Conservation (phyloP, 1,140 invertebrate genomes). For the Acromyrmex heyeri region DNA sequence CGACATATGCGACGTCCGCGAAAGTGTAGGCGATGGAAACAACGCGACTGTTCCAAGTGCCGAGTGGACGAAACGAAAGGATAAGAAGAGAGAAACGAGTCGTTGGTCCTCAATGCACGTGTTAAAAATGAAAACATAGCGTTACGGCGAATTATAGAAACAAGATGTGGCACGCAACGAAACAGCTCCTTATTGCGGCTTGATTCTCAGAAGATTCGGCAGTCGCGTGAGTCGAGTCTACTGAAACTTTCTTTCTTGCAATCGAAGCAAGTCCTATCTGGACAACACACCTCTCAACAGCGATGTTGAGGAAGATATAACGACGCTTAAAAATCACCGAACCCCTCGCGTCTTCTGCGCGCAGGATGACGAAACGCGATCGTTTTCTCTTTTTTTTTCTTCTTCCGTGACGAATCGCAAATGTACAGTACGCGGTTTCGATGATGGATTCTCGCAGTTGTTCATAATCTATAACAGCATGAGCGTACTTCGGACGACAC, state of each 20-base stretch:
- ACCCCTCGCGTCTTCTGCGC: not conserved
- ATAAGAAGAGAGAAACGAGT: not conserved
- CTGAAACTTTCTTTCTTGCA: not conserved
- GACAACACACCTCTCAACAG: not conserved
- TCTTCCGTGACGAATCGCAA: conserved; percentile 41
- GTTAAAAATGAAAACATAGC: not conserved
- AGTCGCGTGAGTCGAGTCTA: not conserved
- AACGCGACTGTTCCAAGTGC: not conserved
- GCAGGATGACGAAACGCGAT: conserved; percentile 20
- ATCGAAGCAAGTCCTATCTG: not conserved
- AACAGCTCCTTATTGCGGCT: not conserved
- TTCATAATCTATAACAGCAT: not conserved
- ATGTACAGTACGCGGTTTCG: conserved; percentile 72
- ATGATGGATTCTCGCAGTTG: conserved; percentile 62
- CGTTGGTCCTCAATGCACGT: not conserved
- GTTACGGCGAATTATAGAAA: not conserved
- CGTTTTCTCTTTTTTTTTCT: conserved; percentile 6
- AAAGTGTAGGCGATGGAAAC: not conserved
- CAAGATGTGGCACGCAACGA: not conserved
- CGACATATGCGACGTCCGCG: not conserved
- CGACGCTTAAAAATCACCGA: not conserved
- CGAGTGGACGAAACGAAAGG: not conserved
- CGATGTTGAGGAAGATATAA: not conserved
- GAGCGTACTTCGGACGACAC: not conserved
- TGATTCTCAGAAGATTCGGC: conserved; percentile 14